A percentile compares a stretch with the other conserved stretches of the same genome.
Conservation (phyloP, 2,797 vertebrate species). For the Fundulus diaphanus region DNA sequence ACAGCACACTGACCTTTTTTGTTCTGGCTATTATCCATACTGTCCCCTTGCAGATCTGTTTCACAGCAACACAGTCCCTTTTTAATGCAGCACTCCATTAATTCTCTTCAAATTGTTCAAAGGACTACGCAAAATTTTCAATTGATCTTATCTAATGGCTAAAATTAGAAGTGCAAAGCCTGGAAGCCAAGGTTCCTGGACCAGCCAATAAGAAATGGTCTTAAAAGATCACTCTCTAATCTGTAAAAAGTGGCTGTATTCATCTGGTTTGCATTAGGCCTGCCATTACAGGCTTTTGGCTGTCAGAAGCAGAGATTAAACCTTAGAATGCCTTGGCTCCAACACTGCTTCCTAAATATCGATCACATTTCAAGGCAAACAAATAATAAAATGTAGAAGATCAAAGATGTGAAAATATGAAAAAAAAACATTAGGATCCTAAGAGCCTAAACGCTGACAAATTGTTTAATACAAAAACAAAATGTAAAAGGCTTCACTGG, state of each 20-base stretch:
- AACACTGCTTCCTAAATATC: constrained; percentile 45
- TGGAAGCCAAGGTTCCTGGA: constrained; percentile 51
- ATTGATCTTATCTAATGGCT: constrained; percentile 58
- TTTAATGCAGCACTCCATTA: constrained; percentile 45
- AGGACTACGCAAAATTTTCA: constrained; percentile 43
- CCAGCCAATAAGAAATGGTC: constrained; percentile 51
- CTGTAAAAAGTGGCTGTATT: constrained; percentile 69
- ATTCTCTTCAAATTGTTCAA: constrained; percentile 35
- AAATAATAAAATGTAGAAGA: constrained; percentile 35
- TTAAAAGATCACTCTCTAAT: constrained; percentile 57
- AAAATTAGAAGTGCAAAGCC: constrained; percentile 42
- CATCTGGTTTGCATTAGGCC: constrained; percentile 73
- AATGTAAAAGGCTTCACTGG: constrained; percentile 13
- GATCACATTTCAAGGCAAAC: constrained; percentile 41
- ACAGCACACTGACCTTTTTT: constrained; percentile 43
- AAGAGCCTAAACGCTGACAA: constrained; percentile 5
- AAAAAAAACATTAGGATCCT: constrained; percentile 9
- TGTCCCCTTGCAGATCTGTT: constrained; percentile 37
- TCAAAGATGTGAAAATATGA: constrained; percentile 29
- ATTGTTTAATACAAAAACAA: constrained; percentile 15
- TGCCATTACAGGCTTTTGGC: constrained; percentile 59
- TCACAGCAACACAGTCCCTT: constrained; percentile 38
- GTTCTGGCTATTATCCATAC: constrained; percentile 62
- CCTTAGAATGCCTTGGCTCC: constrained; percentile 38
- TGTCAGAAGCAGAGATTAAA: constrained; percentile 54